Base-by-base conservation (phyloP, 2,113 vertebrate species). In the Tragelaphus buxtoni region DNA sequence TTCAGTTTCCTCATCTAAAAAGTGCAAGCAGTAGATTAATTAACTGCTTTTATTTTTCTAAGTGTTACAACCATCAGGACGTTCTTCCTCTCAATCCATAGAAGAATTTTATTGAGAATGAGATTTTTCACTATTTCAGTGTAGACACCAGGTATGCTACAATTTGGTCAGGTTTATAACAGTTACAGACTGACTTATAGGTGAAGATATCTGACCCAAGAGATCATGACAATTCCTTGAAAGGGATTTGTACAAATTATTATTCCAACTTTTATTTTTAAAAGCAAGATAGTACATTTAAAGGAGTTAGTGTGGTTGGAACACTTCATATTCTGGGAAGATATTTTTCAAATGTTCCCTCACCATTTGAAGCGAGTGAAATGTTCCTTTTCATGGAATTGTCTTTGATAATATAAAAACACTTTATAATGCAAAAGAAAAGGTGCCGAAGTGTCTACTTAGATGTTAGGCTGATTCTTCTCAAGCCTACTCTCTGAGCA, bases 11-110 rank as follows among this genome's bases (percentile, higher is more conserved):
- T 87, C 39, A 51, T 72, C 76, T 90, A 26, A 58, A 96, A 92
- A 30, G n/a, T 58, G 12, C 1, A 12, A 35, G 4, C 88, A 47
- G 14, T 91, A 69, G 20, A 55, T 74, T 39, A 55, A 92, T 63
- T 47, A 72, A 92, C 47, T 51, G 17, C 86, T 90, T 96, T 97
- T 87, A 51, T 94, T 82, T 95, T 91, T 69, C 32, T 16, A 95
- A 81, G 11, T 77, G 35, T 83, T 61, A 90, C 6, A 80, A 94
- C 47, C 61, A 51, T 82, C 79, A 69, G 86, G 45, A 16, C 49
- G 72, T 72, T 61, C 53, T 92, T 85, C 32, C 42, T 53, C 12
- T 5, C 4, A 95, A 30, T 53, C 88, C 11, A 53, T 10, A 85
- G 42, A 49, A 82, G 45, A 91, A 30, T 35, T 93, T 95, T 88